Conservation (phyloP, 2,797 vertebrate species). For the Clarias pachynema region DNA sequence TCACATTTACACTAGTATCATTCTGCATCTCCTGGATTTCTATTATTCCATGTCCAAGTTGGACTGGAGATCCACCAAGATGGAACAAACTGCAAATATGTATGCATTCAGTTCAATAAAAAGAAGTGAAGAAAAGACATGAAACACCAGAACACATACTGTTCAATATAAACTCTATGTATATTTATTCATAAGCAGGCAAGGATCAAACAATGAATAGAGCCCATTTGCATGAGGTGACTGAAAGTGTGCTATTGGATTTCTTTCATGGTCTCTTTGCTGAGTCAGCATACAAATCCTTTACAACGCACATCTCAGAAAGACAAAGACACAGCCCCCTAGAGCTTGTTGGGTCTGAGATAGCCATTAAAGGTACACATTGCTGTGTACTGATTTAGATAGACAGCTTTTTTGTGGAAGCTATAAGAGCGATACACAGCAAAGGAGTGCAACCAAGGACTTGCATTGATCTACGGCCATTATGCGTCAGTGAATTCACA, state of each 20-base stretch:
- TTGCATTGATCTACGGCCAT: constrained; percentile 62
- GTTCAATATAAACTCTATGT: constrained; percentile 53
- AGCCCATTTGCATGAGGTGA: constrained; percentile 65
- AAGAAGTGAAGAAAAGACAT: not conserved
- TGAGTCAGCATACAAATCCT: constrained; percentile 65
- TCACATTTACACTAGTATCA: not conserved
- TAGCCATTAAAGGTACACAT: constrained; percentile 61
- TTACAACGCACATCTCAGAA: constrained; percentile 60
- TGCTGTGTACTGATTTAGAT: constrained; percentile 66
- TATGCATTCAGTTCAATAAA: not conserved
- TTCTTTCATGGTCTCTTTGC: constrained; percentile 63
- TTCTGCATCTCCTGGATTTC: constrained; percentile 11
- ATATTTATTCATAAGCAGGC: constrained; percentile 65
- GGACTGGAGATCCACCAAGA: constrained; percentile 7
- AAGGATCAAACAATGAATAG: constrained; percentile 61
- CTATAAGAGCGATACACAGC: constrained; percentile 50
- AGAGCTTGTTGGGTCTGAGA: constrained; percentile 52
- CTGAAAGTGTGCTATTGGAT: constrained; percentile 57
- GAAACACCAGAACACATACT: constrained; percentile 23
- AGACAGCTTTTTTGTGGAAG: constrained; percentile 60
- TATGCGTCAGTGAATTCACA: constrained; percentile 61
- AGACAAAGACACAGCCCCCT: constrained; percentile 59
- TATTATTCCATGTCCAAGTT: not conserved
- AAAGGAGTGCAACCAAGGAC: constrained; percentile 54
- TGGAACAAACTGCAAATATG: constrained; percentile 46